Conservation (phyloP, 2,797 vertebrate genomes). For the Avahi laniger region DNA sequence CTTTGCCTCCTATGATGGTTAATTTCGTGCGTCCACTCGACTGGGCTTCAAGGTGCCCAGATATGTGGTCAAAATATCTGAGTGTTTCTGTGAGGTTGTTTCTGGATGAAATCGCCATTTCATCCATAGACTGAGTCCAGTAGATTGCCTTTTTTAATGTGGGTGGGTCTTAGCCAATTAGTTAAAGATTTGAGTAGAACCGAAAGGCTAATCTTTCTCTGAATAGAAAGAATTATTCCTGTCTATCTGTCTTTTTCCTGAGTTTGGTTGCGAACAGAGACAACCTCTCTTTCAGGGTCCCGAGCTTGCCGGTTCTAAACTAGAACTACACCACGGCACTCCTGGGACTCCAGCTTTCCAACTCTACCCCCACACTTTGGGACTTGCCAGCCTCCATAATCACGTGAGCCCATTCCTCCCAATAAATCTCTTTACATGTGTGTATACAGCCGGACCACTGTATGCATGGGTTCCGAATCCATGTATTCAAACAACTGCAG, state of each 20-base stretch:
- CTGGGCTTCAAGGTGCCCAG: too few species aligned
- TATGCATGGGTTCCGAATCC: neutral
- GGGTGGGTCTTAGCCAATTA: too few species aligned
- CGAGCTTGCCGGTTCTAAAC: too few species aligned
- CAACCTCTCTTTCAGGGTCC: neutral
- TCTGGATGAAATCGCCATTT: neutral
- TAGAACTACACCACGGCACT: rapidly evolving
- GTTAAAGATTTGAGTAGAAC: too few species aligned
- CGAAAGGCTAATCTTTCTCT: too few species aligned
- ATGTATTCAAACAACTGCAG: neutral
- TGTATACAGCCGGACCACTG: neutral
- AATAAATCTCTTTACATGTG: rapidly evolving
- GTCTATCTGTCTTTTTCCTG: too few species aligned
- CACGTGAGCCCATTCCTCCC: rapidly evolving
- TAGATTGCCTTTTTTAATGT: rapidly evolving
- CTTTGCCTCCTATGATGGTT: rapidly evolving
- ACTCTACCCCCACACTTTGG: rapidly evolving
- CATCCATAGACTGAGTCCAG: rapidly evolving
- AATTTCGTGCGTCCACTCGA: neutral
- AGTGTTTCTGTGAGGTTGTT: neutral
- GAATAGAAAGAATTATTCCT: rapidly evolving
- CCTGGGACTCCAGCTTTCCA: rapidly evolving
- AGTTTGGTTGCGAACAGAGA: neutral
- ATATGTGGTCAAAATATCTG: too few species aligned
- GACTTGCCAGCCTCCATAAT: too few species aligned